A percentile compares a stretch with the other conserved stretches of the same genome.
phyloP scores from a whole-genome alignment of 1,140 invertebrate species.

The Cyrtorhinus lividipennis region DNA sequence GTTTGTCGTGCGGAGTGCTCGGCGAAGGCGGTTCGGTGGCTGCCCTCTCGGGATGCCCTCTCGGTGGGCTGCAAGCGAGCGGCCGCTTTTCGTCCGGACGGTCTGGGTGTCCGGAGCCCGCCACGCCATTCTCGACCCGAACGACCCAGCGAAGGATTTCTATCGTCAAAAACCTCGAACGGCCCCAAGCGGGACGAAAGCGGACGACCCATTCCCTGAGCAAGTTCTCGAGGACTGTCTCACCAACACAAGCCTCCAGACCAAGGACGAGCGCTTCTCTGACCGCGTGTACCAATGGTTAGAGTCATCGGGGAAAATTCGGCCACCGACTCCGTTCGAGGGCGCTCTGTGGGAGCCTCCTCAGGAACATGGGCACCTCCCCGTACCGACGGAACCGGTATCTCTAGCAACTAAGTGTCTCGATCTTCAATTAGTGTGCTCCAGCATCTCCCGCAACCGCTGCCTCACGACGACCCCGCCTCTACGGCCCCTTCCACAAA shows the following conservation, averaged over 20 bases:
- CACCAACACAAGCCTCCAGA: slow-evolving; percentile 7
- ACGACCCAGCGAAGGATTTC: slow-evolving; percentile 37
- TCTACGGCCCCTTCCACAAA: not conserved
- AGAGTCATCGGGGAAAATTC: slow-evolving; percentile 34
- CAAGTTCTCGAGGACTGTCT: slow-evolving; percentile 16
- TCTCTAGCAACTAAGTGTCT: slow-evolving; percentile 24
- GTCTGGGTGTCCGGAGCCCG: slow-evolving; percentile 53
- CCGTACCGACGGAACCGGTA: slow-evolving; percentile 22
- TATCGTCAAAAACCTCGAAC: not conserved
- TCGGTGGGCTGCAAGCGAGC: slow-evolving; percentile 52
- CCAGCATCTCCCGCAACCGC: slow-evolving; percentile 22
- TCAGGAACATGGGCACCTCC: slow-evolving; percentile 33
- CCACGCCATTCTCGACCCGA: slow-evolving; percentile 48
- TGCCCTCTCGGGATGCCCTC: slow-evolving; percentile 27
- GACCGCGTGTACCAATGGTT: slow-evolving; percentile 44
- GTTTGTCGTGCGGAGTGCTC: not conserved
- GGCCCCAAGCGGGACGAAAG: not conserved
- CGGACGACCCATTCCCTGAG: not conserved
- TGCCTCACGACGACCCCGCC: not conserved
- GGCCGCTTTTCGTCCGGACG: slow-evolving; percentile 50
- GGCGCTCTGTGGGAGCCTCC: slow-evolving; percentile 29
- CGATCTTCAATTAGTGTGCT: slow-evolving; percentile 26
- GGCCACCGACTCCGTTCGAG: slow-evolving; percentile 1
- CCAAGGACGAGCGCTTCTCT: slow-evolving; percentile 28
- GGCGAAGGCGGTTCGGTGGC: not conserved